Base-by-base conservation (phyloP, 2,888 invertebrate genomes). In the Anodontia alba region DNA sequence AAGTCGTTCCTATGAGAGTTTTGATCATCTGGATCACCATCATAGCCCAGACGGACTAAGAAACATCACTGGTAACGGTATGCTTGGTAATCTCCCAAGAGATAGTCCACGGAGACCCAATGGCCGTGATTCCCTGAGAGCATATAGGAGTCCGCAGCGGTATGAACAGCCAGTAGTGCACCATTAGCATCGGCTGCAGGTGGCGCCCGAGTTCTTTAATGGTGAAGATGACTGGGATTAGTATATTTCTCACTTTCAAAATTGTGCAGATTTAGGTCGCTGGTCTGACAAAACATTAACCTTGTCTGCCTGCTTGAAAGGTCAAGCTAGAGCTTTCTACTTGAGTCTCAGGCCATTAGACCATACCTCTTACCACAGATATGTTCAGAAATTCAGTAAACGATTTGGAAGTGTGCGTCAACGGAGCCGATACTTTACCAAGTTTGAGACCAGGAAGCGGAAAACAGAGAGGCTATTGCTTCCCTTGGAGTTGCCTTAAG, bases 281-380 rank as follows among this genome's bases (percentile, higher is more conserved):
- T 80, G 73, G 76, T n/a, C 29, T 15, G 76, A 76, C n/a, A 80
- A 73, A 54, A 62, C 54, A 23, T 23, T 81, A 20, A 38, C 66
- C 26, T 31, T 77, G 57, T 67, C 77, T 68, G 73, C 81, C 20
- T 73, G 73, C n/a, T n/a, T n/a, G n/a, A n/a, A n/a, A n/a, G n/a
- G n/a, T n/a, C n/a, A n/a, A n/a, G n/a, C n/a, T n/a, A 26, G 74
- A n/a, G 70, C 81, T 12, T 78, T 75, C 29, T 71, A 67, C 31
- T 71, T 71, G 5, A 49, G 78, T 26, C n/a, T 75, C 5, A 3
- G 51, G 7, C 43, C 43, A 33, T 23, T 23, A 51, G 68, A 78
- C n/a, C n/a, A n/a, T n/a, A n/a, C n/a, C n/a, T n/a, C n/a, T n/a
- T n/a, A n/a, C n/a, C n/a, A n/a, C n/a, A n/a, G n/a, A n/a, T n/a